phyloP scores from a whole-genome alignment of 2,888 invertebrate species.

The Flexamia atlantica region DNA sequence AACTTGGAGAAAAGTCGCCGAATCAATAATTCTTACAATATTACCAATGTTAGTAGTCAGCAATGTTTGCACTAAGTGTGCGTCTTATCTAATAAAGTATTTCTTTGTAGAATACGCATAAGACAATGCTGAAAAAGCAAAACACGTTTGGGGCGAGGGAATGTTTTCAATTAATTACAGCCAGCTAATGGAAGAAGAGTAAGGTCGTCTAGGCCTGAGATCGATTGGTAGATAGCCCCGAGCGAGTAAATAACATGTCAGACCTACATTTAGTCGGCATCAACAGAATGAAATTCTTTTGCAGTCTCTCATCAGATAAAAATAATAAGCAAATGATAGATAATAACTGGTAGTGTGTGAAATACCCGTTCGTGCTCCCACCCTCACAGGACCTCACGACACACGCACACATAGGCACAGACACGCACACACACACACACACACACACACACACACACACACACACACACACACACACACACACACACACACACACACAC shows the following conservation, averaged over 20 bases:
- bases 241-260: slow-evolving; percentile 44
- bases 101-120: too few species aligned
- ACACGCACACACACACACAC: neutral
- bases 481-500: too few species aligned
- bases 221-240: slow-evolving; percentile 45
- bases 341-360: slow-evolving; percentile 47
- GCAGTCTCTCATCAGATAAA: slow-evolving; percentile 38
- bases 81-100: too few species aligned
- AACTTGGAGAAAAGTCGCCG: too few species aligned
- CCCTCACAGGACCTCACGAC: slow-evolving; percentile 1
- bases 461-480: too few species aligned
- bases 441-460: too few species aligned
- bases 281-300: slow-evolving; percentile 41
- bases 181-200: slow-evolving; percentile 29
- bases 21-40: too few species aligned
- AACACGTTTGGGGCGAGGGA: slow-evolving; percentile 6
- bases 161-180: slow-evolving; percentile 34
- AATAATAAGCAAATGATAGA: slow-evolving; percentile 54
- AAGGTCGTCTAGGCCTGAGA: slow-evolving; percentile 26
- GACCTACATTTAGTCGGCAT: slow-evolving; percentile 10
- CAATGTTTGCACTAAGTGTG: too few species aligned
- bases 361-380: slow-evolving; percentile 51
- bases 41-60: too few species aligned
- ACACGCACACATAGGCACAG: neutral
- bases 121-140: neutral